Evolutionary conservation across 2,888 invertebrate genomes (phyloP).

Genomic region (Latrodectus elegans): DNA sequence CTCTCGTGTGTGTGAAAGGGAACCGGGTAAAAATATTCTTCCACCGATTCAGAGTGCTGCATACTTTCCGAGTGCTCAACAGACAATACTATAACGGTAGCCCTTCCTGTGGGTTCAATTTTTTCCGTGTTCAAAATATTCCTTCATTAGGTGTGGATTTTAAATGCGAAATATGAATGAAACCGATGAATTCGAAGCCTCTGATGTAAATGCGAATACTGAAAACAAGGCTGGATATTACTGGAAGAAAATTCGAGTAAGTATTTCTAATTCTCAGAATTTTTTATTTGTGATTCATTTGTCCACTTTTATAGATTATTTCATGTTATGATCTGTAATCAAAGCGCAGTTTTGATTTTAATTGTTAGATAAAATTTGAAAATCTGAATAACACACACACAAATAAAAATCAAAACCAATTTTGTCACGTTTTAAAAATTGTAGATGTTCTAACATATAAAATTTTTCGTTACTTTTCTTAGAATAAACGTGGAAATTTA

Average conservation of each 20-base stretch:
- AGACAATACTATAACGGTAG: slow-evolving; percentile 8
- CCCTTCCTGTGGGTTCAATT: slow-evolving; percentile 14
- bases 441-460: too few species aligned
- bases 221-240: slow-evolving; percentile 61
- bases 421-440: too few species aligned
- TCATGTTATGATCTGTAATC: too few species aligned
- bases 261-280: slow-evolving; percentile 1
- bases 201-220: slow-evolving; percentile 43
- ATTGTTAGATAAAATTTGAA: too few species aligned
- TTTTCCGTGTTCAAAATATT: not conserved
- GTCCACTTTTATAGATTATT: not conserved
- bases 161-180: slow-evolving; percentile 28
- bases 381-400: too few species aligned
- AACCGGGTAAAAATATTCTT: slow-evolving; percentile 38
- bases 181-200: slow-evolving; percentile 18
- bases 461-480: too few species aligned
- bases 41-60: not conserved
- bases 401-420: too few species aligned
- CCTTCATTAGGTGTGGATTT: not conserved
- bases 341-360: too few species aligned
- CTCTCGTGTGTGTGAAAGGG: slow-evolving; percentile 14
- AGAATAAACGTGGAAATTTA: too few species aligned
- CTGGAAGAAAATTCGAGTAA: slow-evolving; percentile 53
- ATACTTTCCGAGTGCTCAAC: not conserved
- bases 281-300: not conserved